Evolutionary conservation across 2,888 invertebrate species (phyloP).

Genomic region (Nephrocerus scutellatus): DNA sequence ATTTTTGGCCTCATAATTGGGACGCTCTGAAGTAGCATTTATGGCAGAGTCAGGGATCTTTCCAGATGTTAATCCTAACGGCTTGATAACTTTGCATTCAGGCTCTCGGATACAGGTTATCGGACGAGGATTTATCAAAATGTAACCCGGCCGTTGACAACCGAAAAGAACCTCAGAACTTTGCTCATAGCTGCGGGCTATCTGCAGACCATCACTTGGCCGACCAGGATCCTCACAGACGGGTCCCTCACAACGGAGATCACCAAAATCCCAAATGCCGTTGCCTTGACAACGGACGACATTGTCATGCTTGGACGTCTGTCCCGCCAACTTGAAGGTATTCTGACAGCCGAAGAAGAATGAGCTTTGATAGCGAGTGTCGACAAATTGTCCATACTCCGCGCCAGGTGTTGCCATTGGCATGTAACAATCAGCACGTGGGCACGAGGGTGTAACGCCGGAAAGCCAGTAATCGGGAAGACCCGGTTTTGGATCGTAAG

Average conservation of each 20-base stretch:
- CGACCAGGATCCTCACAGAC: constrained; percentile 94
- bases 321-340: constrained; percentile 88
- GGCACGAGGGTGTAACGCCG: constrained; percentile 77
- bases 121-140: constrained; percentile 82
- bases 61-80: constrained; percentile 85
- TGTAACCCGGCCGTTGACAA: constrained; percentile 86
- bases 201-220: constrained; percentile 85
- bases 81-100: constrained; percentile 86
- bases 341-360: constrained; percentile 96
- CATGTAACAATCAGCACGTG: constrained; percentile 82
- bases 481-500: constrained; percentile 88
- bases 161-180: constrained; percentile 86
- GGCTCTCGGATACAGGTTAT: constrained; percentile 87
- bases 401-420: constrained; percentile 90
- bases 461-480: constrained; percentile 87
- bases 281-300: constrained; percentile 87
- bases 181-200: constrained; percentile 77
- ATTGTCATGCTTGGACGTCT: constrained; percentile 85
- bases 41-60: constrained; percentile 91
- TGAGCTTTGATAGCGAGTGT: constrained; percentile 85
- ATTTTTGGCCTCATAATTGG: constrained; percentile 85
- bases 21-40: constrained; percentile 88
- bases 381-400: constrained; percentile 80
- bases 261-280: constrained; percentile 96
- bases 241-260: constrained; percentile 87